phyloP scores from a whole-genome alignment of 2,888 invertebrate species.

The Drosophila picticornis region DNA sequence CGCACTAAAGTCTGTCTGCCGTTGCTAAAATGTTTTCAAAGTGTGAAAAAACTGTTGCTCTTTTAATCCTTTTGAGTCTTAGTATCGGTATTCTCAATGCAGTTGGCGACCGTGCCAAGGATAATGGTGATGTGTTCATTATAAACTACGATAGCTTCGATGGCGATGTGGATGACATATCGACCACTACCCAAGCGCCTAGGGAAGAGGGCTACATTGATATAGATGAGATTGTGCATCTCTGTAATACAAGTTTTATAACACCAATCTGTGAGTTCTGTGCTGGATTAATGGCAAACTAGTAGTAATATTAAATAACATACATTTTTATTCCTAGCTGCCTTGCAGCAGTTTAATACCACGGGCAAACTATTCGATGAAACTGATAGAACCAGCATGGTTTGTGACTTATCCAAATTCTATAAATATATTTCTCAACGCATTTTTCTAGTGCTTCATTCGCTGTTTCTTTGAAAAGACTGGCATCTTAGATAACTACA shows the following conservation, averaged over 20 bases:
- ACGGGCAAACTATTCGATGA: constrained; percentile 87
- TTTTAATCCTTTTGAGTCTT: constrained; percentile 27
- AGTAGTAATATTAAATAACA: no score
- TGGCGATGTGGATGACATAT: constrained; percentile 63
- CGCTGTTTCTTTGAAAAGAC: constrained; percentile 86
- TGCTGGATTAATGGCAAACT: neutral
- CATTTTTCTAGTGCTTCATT: constrained; percentile 86
- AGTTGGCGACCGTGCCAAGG: constrained; percentile 62
- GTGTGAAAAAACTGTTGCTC: constrained; percentile 3
- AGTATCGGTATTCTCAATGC: constrained; percentile 4
- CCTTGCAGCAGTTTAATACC: constrained; percentile 86
- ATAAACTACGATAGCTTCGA: constrained; percentile 66
- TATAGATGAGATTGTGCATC: constrained; percentile 84
- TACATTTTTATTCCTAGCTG: constrained; percentile 81
- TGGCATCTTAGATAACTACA: constrained; percentile 85
- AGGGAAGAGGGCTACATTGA: constrained; percentile 73
- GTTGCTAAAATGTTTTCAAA: constrained; percentile 45
- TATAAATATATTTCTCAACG: neutral
- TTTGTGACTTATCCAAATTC: constrained; percentile 56
- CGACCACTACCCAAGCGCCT: constrained; percentile 43
- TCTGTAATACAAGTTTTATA: constrained; percentile 87
- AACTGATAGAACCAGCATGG: constrained; percentile 87
- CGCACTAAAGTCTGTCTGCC: constrained; percentile 7
- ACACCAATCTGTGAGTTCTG: constrained; percentile 86
- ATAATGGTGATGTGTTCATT: constrained; percentile 81